These are phyloP conservation scores for Nannoperca obscura DNA, from an alignment of 2,797 vertebrate species.

Conservation along the genomic window DNA sequence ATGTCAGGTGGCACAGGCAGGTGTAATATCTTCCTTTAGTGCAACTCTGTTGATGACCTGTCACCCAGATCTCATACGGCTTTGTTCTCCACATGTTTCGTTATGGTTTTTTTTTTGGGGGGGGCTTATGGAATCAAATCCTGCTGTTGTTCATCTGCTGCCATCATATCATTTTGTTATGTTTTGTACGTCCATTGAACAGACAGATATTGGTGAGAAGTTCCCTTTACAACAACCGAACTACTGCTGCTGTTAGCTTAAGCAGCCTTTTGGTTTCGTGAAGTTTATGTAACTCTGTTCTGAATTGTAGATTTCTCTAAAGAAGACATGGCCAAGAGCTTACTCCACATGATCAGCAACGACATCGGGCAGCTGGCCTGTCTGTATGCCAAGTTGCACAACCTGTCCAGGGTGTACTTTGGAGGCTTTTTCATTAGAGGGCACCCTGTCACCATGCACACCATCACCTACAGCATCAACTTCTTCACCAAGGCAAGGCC, in stretches of 20 bases:
- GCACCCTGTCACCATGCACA: slow-evolving; percentile 98
- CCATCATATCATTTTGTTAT: not conserved
- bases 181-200: not conserved
- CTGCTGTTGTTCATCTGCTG: not conserved
- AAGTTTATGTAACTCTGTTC: not conserved
- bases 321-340: slow-evolving; percentile 98
- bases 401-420: slow-evolving; percentile 93
- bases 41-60: slow-evolving; percentile 25
- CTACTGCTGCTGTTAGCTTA: not conserved
- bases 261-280: not conserved
- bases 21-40: not conserved
- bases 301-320: slow-evolving; percentile 91
- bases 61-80: slow-evolving; percentile 37
- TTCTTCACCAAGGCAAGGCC: slow-evolving; percentile 96
- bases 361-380: slow-evolving; percentile 98
- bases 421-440: slow-evolving; percentile 98
- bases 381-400: slow-evolving; percentile 93
- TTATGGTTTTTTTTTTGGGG: not conserved
- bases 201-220: not conserved
- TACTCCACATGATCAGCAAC: slow-evolving; percentile 99
- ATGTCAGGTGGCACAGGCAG: not conserved
- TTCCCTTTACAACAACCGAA: not conserved
- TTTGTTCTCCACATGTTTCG: not conserved
- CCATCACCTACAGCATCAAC: slow-evolving; percentile 98
- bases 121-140: not conserved